A percentile compares a stretch with the other conserved stretches of the same genome.
These are phyloP conservation scores for Lethenteron reissneri DNA, from an alignment of 2,113 vertebrate species.

Conservation along the genomic window DNA sequence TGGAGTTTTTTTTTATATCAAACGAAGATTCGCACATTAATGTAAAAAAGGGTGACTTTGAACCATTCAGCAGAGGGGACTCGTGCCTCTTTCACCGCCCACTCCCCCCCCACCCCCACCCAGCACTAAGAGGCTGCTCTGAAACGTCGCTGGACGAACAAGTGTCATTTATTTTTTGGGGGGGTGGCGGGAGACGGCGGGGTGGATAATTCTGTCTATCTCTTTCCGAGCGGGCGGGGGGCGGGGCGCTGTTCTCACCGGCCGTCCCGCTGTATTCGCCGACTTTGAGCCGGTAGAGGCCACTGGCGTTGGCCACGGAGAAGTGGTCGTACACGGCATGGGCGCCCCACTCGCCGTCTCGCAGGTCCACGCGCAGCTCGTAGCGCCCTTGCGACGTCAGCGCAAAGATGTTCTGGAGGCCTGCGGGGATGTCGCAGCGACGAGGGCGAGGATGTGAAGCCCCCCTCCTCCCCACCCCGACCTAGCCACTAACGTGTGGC, in stretches of 20 bases:
- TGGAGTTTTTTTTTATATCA: no score
- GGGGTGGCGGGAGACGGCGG: no score
- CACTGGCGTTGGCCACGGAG: slow-evolving; percentile 45
- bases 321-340: slow-evolving; percentile 71
- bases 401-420: slow-evolving; percentile 67
- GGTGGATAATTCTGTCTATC: background rate
- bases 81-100: no score
- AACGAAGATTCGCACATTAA: no score
- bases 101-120: no score
- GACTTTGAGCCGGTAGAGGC: slow-evolving; percentile 56
- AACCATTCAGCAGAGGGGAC: no score
- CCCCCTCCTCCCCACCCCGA: no score
- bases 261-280: slow-evolving; percentile 80
- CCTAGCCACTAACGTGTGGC: no score
- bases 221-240: background rate
- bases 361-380: slow-evolving; percentile 67
- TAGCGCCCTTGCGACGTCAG: slow-evolving; percentile 71
- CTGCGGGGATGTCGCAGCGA: slow-evolving; percentile 20
- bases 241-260: slow-evolving; percentile 23
- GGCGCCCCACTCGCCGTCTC: slow-evolving; percentile 44
- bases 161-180: background rate
- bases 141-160: background rate
- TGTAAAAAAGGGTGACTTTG: no score
- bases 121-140: background rate
- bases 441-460: background rate